phyloP scores from a whole-genome alignment of 2,888 invertebrate genomes.

The Leptothorax acervorum region DNA sequence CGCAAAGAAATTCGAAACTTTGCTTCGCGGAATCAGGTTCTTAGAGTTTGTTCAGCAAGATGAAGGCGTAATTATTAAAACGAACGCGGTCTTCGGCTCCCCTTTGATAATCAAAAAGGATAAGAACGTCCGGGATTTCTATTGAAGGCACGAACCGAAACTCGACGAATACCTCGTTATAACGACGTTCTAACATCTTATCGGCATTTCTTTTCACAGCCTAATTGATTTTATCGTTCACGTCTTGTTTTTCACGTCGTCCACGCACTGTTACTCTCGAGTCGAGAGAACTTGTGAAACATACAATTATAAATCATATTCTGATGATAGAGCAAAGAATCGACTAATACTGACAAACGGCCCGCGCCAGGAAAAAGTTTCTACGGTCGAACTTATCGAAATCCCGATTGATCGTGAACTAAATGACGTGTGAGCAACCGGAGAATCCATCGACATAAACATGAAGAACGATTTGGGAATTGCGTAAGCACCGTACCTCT shows the following conservation, averaged over 20 bases:
- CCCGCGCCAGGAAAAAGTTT: background rate
- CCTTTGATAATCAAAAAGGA: conserved; percentile 69
- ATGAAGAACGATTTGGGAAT: conserved; percentile 78
- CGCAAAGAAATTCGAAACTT: conserved; percentile 57
- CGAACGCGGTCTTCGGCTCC: conserved; percentile 42
- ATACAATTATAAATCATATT: background rate
- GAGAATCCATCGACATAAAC: conserved; percentile 66
- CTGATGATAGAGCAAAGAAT: background rate
- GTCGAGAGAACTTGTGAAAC: background rate
- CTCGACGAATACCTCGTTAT: conserved; percentile 22
- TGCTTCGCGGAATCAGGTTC: conserved; percentile 29
- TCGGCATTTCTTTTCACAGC: background rate
- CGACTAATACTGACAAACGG: background rate
- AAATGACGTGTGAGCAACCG: conserved; percentile 35
- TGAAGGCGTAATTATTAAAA: conserved; percentile 62
- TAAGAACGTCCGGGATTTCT: conserved; percentile 39
- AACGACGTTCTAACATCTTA: background rate
- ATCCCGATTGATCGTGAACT: conserved; percentile 32
- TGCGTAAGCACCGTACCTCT: conserved; percentile 61
- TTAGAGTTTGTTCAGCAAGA: conserved; percentile 32
- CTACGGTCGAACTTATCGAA: background rate
- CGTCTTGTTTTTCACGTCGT: background rate
- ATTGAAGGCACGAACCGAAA: conserved; percentile 51
- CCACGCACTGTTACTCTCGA: background rate
- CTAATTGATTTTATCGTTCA: conserved; percentile 4